phyloP scores from a whole-genome alignment of 2,888 invertebrate genomes.

The Dynastes maya region DNA sequence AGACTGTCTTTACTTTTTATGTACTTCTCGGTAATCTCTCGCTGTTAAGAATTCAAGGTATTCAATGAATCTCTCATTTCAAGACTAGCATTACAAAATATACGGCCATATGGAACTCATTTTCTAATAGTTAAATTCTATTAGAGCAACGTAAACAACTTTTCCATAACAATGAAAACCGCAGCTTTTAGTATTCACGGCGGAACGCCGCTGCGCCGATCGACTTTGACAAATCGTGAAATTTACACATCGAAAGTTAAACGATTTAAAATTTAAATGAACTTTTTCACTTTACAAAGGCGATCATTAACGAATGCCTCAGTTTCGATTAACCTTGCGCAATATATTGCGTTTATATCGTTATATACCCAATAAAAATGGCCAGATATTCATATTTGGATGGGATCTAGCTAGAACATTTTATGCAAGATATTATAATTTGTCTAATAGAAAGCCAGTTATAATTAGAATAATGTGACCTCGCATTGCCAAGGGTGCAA shows the following conservation, averaged over 20 bases:
- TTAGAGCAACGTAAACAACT: constrained; percentile 12
- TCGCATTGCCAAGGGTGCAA: constrained; percentile 16
- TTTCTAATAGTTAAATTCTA: constrained; percentile 27
- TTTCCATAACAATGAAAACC: constrained; percentile 38
- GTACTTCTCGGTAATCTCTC: too few species aligned
- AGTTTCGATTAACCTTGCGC: constrained; percentile 24
- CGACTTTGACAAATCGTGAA: constrained; percentile 15
- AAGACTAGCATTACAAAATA: background rate
- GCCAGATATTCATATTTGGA: background rate
- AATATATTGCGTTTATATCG: constrained; percentile 15
- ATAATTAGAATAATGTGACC: background rate
- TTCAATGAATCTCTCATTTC: background rate
- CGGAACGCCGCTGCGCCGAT: constrained; percentile 5
- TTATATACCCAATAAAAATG: background rate
- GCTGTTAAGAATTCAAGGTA: background rate
- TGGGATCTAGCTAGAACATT: background rate
- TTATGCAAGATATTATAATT: constrained; percentile 10
- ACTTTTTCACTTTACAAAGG: constrained; percentile 18
- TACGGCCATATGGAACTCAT: constrained; percentile 12
- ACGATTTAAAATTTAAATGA: constrained; percentile 40
- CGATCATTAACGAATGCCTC: background rate
- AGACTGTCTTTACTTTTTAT: too few species aligned
- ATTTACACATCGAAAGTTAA: constrained; percentile 30
- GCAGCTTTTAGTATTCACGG: constrained; percentile 29
- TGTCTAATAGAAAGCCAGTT: background rate